Percentiles rank a stretch among this genome's conserved stretches.
Conservation (phyloP, 2,797 vertebrate species). For the Rhabdomys pumilio region DNA sequence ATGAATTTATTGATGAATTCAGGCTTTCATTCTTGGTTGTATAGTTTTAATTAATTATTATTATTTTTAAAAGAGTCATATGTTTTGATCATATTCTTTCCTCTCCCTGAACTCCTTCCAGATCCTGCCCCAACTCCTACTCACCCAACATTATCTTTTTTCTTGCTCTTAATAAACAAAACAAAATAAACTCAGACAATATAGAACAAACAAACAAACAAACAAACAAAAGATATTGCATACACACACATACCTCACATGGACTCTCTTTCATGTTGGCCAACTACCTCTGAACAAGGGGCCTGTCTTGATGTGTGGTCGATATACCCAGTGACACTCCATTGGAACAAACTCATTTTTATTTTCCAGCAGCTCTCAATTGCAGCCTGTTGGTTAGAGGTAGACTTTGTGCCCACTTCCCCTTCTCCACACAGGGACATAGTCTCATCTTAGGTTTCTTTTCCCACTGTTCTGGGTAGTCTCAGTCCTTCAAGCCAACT, state of each 20-base stretch:
- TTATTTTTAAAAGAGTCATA: background rate
- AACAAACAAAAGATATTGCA: background rate
- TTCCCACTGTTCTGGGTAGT: background rate
- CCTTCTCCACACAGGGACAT: background rate
- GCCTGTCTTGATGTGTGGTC: background rate
- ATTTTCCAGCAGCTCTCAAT: background rate
- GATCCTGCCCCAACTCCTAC: background rate
- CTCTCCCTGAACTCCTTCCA: background rate
- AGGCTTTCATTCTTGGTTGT: background rate
- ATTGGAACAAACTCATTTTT: background rate
- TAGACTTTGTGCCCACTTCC: background rate
- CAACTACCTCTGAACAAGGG: background rate
- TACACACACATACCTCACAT: background rate
- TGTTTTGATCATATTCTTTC: background rate
- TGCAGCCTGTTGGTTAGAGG: background rate
- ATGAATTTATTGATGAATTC: background rate
- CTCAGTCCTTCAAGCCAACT: conserved; percentile 22
- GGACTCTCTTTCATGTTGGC: background rate
- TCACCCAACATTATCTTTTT: background rate
- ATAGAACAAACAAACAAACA: background rate
- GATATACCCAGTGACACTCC: background rate
- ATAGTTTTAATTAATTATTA: background rate
- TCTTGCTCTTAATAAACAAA: background rate
- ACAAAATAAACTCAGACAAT: background rate
- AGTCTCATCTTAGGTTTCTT: background rate